Conservation (phyloP, 2,888 invertebrate species). For the Schizotus pectinicornis region DNA sequence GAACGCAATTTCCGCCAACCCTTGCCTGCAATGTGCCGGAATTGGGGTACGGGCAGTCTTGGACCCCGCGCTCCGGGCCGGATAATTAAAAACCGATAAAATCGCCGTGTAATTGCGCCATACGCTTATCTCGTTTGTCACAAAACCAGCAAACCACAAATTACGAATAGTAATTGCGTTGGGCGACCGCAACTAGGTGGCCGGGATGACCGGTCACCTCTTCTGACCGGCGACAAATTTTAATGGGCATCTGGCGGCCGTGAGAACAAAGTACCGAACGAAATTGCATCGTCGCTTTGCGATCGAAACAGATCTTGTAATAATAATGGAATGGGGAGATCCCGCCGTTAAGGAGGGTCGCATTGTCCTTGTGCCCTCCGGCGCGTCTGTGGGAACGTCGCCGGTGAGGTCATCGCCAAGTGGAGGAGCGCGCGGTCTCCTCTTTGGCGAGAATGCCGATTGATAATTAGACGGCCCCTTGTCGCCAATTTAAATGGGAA, state of each 20-base stretch:
- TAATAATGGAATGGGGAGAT: constrained; percentile 17
- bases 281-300: constrained; percentile 18
- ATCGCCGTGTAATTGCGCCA: constrained; percentile 1
- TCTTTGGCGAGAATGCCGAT: neutral
- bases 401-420: constrained; percentile 7
- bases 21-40: no score
- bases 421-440: neutral
- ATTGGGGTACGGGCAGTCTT: no score
- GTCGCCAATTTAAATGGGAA: constrained; percentile 18
- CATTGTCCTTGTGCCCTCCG: no score
- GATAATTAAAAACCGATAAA: constrained; percentile 7
- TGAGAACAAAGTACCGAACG: constrained; percentile 20
- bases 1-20: neutral
- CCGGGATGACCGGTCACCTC: constrained; percentile 2
- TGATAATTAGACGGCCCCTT: constrained; percentile 18
- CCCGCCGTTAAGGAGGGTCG: constrained; percentile 19
- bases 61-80: no score
- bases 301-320: constrained; percentile 6
- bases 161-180: no score
- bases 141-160: constrained; percentile 2
- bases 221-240: constrained; percentile 22
- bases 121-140: constrained; percentile 7
- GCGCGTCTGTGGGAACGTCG: constrained; percentile 23
- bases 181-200: constrained; percentile 15
- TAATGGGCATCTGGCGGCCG: constrained; percentile 27